Base-by-base conservation (phyloP, 2,888 invertebrate genomes). In the Aplocera efformata region DNA sequence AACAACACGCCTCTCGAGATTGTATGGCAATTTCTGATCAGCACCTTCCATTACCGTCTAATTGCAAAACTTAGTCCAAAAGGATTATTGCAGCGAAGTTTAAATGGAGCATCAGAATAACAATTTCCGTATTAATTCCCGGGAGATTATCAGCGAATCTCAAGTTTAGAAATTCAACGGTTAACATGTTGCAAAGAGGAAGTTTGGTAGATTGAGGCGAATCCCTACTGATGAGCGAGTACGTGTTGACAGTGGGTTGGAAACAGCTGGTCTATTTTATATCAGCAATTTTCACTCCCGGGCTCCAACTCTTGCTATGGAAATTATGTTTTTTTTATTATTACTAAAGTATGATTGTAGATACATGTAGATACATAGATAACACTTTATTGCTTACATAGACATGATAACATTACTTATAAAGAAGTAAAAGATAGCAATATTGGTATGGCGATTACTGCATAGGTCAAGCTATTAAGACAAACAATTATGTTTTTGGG, bases 121-220 rank as follows among this genome's bases (percentile, higher is more conserved):
- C 65, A 68, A 70, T 70, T 63, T 63, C 60, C 60, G 57, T 63
- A 63, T 67, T 69, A 72, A 67, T 64, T 68, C 67, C 63, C 60
- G 60, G 50, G 58, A 67, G 64, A 73, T 72, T 72, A 75, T 74
- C 67, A 60, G 63, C 73, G 67, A 65, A 65, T 62, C 49, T 61
- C 52, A 73, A 77, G 72, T 79, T 77, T 65, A 63, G 67, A 69
- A 74, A 67, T 75, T 73, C 56, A 53, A 57, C 58, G 57, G 69
- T 67, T 72, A 70, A 71, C 70, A 76, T 71, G 68, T 71, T 70
- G 63, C 64, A 50, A 62, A 50, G 76, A 60, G 63, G 68, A 83
- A 83, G 77, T 83, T 81, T 66, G 64, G 58, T 68, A 65, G 72
- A 77, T 80, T 72, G 74, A 68, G 59, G 69, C 61, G 66, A 75